A percentile compares a stretch with the other conserved stretches of the same genome.
phyloP scores from a whole-genome alignment of 2,113 vertebrate species.

The Microcebus murinus region DNA sequence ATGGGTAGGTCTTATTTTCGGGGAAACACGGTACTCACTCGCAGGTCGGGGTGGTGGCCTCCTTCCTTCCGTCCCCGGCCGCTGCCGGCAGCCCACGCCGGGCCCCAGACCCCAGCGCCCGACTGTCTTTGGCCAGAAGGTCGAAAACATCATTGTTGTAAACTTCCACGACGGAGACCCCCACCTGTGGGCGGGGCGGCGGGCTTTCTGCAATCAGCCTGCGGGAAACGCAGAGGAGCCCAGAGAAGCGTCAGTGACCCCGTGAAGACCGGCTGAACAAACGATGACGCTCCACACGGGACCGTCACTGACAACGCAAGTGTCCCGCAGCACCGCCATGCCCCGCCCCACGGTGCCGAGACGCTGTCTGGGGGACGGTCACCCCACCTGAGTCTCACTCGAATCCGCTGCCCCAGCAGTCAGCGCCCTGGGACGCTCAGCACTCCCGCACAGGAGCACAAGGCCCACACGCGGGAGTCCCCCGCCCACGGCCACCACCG shows the following conservation, averaged over 20 bases:
- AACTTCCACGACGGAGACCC: conserved; percentile 91
- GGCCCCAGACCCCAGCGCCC: conserved; percentile 64
- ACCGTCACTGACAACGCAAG: accelerated
- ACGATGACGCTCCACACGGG: accelerated
- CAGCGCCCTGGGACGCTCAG: accelerated
- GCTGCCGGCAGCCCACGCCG: conserved; percentile 85
- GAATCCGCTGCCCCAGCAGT: accelerated
- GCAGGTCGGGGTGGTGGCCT: conserved; percentile 82
- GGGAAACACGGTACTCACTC: conserved; percentile 81
- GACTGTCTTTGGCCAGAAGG: conserved; percentile 88
- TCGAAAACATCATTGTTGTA: conserved; percentile 92
- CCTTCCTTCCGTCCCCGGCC: conserved; percentile 84
- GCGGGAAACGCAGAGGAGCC: background rate
- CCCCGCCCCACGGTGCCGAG: too few relatives aligned
- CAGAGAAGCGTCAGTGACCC: background rate
- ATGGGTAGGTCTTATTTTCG: too few relatives aligned
- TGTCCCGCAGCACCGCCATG: background rate
- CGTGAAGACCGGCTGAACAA: accelerated
- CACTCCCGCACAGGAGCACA: accelerated
- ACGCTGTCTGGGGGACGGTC: background rate
- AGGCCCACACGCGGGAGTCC: background rate
- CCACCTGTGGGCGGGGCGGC: conserved; percentile 83
- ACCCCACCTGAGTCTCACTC: background rate
- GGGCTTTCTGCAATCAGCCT: conserved; percentile 91
- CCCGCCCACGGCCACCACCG: accelerated